These are phyloP conservation scores for Paedocypris sp. DNA, from an alignment of 2,113 vertebrate species.

Conservation along the genomic window DNA sequence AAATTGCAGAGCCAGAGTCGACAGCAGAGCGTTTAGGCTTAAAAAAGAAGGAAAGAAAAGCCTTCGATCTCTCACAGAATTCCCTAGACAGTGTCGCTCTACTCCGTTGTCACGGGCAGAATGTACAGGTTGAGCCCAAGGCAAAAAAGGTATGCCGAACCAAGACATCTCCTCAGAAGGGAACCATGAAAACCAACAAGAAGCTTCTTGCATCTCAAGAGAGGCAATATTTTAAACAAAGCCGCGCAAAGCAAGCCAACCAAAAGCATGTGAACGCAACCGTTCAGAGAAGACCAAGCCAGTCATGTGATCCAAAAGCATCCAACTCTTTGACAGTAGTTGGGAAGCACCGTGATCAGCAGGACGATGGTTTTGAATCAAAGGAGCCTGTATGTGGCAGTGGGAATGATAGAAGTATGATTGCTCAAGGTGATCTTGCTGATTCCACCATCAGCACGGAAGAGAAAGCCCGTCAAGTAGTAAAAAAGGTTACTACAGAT, in stretches of 20 bases:
- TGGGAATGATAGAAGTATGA: background rate
- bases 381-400: background rate
- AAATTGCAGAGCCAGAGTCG: conserved; percentile 48
- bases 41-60: conserved; percentile 63
- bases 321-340: too few species aligned
- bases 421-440: background rate
- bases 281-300: background rate
- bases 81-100: conserved; percentile 47
- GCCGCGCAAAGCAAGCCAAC: conserved; percentile 21
- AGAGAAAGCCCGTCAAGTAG: background rate
- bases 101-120: conserved; percentile 62
- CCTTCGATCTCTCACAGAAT: conserved; percentile 62
- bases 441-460: background rate
- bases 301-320: background rate
- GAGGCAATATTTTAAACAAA: conserved; percentile 49
- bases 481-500: conserved; percentile 28
- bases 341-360: too few species aligned
- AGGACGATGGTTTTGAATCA: too few species aligned
- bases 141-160: background rate
- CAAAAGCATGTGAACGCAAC: background rate
- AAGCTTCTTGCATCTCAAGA: conserved; percentile 61
- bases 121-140: conserved; percentile 41
- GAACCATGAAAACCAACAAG: conserved; percentile 45
- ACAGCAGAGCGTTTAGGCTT: conserved; percentile 62
- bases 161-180: conserved; percentile 42